Conservation (phyloP, 2,113 vertebrate genomes). For the Psilopsiagon aurifrons region DNA sequence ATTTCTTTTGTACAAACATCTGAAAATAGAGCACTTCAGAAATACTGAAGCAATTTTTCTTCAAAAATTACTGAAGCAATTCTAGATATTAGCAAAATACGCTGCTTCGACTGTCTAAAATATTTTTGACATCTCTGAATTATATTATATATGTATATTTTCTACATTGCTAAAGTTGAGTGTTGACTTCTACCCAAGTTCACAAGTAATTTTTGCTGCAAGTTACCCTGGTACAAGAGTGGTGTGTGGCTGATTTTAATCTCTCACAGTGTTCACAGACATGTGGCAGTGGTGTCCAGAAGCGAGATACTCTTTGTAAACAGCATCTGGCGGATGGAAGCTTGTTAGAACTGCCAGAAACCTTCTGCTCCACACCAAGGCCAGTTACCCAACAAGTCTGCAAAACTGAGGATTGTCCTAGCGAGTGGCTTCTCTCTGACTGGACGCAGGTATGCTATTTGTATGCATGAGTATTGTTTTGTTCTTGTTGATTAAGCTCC, state of each 20-base stretch:
- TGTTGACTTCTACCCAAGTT: neutral
- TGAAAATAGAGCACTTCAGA: neutral
- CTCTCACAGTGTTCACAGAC: conserved; percentile 86
- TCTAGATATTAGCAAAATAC: neutral
- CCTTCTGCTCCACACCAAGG: conserved; percentile 82
- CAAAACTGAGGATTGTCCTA: conserved; percentile 81
- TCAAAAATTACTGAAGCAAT: neutral
- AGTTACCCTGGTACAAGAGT: neutral
- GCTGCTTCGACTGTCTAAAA: neutral
- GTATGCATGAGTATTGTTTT: neutral
- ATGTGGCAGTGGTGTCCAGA: conserved; percentile 86
- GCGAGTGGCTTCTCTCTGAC: conserved; percentile 85
- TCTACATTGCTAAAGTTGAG: neutral
- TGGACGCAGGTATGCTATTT: conserved; percentile 87
- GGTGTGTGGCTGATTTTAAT: neutral
- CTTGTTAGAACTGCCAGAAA: conserved; percentile 86
- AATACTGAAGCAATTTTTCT: neutral
- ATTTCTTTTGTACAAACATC: neutral
- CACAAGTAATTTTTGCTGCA: neutral
- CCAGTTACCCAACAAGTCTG: conserved; percentile 79
- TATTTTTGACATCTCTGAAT: neutral
- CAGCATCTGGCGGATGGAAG: conserved; percentile 91
- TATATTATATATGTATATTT: neutral
- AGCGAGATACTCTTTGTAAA: conserved; percentile 83
- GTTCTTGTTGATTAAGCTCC: neutral